phyloP scores from a whole-genome alignment of 2,888 invertebrate species.

The Orchestes rusci region DNA sequence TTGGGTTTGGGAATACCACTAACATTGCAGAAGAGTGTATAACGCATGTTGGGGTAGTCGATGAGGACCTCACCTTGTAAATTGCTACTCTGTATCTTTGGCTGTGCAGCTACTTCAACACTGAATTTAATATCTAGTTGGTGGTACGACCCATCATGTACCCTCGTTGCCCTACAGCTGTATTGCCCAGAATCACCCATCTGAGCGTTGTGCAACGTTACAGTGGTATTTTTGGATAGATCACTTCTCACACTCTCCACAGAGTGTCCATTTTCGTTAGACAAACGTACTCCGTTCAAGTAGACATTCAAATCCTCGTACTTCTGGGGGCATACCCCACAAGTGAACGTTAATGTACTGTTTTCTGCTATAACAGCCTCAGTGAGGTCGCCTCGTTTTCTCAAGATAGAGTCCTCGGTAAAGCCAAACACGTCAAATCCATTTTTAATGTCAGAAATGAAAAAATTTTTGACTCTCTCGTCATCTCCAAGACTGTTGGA shows the following conservation, averaged over 20 bases:
- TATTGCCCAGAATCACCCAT: slow-evolving; percentile 16
- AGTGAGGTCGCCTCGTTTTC: not conserved
- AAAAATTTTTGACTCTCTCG: too few species aligned
- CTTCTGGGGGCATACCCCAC: slow-evolving; percentile 18
- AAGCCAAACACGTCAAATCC: slow-evolving; percentile 46
- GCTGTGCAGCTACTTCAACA: too few species aligned
- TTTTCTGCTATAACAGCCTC: slow-evolving; percentile 16
- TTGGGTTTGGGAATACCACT: slow-evolving; percentile 56
- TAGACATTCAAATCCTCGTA: slow-evolving; percentile 12
- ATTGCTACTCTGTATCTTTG: slow-evolving; percentile 43
- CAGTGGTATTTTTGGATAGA: slow-evolving; percentile 15
- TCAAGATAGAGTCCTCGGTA: slow-evolving; percentile 32
- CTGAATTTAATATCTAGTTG: slow-evolving; percentile 9
- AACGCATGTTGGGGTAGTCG: slow-evolving; percentile 38
- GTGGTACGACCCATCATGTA: slow-evolving; percentile 9
- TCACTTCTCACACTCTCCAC: slow-evolving; percentile 2
- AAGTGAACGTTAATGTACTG: slow-evolving; percentile 18
- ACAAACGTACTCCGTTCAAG: slow-evolving; percentile 3
- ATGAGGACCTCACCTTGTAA: slow-evolving; percentile 42
- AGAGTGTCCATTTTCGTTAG: slow-evolving; percentile 2
- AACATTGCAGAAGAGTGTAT: slow-evolving; percentile 48
- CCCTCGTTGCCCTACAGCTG: slow-evolving; percentile 12
- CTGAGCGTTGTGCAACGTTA: slow-evolving; percentile 11
- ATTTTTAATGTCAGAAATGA: slow-evolving; percentile 24
- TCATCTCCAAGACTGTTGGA: slow-evolving; percentile 40